Evolutionary conservation across 2,888 invertebrate species (phyloP).

Genomic region (Rutpela maculata): DNA sequence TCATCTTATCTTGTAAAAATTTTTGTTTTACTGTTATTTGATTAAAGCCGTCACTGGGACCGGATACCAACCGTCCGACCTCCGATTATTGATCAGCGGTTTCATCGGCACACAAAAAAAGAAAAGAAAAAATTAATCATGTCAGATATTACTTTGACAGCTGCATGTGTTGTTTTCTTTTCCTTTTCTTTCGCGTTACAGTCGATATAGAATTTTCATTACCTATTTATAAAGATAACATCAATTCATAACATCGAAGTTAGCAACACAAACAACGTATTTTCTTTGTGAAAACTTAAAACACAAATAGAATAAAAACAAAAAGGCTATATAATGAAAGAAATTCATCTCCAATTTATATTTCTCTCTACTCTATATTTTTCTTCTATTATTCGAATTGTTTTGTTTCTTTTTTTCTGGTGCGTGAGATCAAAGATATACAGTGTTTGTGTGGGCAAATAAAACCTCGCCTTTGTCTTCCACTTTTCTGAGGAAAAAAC

Average conservation of each 20-base stretch:
- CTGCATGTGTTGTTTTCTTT: too few relatives aligned
- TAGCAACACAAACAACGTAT: not conserved
- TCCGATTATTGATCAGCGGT: too few relatives aligned
- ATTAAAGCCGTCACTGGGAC: too few relatives aligned
- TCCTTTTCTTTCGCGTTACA: too few relatives aligned
- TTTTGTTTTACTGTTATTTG: too few relatives aligned
- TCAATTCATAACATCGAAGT: not conserved
- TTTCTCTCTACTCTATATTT: not conserved
- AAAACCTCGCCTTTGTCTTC: not conserved
- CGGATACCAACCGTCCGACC: too few relatives aligned
- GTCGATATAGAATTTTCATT: not conserved
- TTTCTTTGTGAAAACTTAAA: not conserved
- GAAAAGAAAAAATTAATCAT: too few relatives aligned
- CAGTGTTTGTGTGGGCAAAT: constrained; percentile 5
- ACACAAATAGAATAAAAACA: not conserved
- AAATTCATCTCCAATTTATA: not conserved
- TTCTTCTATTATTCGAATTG: constrained; percentile 12
- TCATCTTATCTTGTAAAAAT: too few relatives aligned
- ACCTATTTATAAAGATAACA: not conserved
- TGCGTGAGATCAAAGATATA: not conserved
- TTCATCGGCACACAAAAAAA: too few relatives aligned
- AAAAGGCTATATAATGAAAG: not conserved
- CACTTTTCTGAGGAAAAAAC: constrained; percentile 7
- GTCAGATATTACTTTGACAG: too few relatives aligned
- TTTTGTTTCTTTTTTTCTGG: constrained; percentile 4